These are phyloP conservation scores for Caradrina kadenii DNA, from an alignment of 2,888 invertebrate genomes.

Conservation along the genomic window DNA sequence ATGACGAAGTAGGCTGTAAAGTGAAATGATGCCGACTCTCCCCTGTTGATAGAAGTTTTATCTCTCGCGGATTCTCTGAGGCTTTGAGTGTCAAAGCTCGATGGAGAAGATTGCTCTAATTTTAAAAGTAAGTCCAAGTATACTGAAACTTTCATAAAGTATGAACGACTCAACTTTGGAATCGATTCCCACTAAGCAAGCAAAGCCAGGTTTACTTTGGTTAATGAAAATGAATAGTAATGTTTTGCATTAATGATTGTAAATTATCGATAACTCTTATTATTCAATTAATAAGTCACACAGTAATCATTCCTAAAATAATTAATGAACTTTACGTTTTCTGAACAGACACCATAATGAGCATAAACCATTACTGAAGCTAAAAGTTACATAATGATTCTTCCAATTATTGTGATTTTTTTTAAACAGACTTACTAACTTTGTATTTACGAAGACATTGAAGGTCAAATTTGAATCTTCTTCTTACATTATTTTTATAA, in stretches of 20 bases:
- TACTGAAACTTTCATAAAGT: constrained; percentile 3
- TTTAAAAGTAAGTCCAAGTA: constrained; percentile 22
- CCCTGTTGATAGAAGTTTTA: constrained; percentile 77
- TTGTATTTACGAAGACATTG: too few relatives aligned
- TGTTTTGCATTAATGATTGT: neutral
- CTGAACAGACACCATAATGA: neutral
- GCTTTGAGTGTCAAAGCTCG: constrained; percentile 71
- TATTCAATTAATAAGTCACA: neutral
- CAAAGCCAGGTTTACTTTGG: neutral
- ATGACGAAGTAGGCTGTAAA: constrained; percentile 75
- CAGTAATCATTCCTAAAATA: neutral
- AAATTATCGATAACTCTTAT: neutral
- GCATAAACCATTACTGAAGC: too few relatives aligned
- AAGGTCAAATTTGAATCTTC: too few relatives aligned
- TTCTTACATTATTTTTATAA: too few relatives aligned
- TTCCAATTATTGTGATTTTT: too few relatives aligned
- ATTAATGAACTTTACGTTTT: neutral
- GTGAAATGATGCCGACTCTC: constrained; percentile 76
- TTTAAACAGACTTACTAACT: too few relatives aligned
- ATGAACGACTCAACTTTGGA: constrained; percentile 7
- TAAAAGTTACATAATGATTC: too few relatives aligned
- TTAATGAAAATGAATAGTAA: constrained; percentile 11
- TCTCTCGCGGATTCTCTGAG: constrained; percentile 72
- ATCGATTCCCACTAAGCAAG: constrained; percentile 1
- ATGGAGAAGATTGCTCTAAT: constrained; percentile 31